These are phyloP conservation scores for Diloba caeruleocephala DNA, from an alignment of 2,888 invertebrate species.

Conservation along the genomic window DNA sequence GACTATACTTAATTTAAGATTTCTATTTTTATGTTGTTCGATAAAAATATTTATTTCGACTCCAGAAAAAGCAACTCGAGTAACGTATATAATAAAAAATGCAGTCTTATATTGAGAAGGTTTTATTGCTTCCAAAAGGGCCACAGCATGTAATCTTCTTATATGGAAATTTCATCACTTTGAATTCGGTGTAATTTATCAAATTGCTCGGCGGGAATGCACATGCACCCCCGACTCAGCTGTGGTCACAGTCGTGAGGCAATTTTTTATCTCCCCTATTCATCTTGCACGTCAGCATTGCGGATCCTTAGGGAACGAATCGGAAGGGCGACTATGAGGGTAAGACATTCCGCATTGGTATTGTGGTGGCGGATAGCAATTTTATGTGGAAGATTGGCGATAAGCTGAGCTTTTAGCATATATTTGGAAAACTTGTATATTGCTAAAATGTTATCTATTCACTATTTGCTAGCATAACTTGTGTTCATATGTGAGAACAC, in stretches of 20 bases:
- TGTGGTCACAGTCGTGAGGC: constrained; percentile 74
- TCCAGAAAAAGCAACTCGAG: constrained; percentile 26
- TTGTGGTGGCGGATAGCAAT: constrained; percentile 69
- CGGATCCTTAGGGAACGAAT: constrained; percentile 75
- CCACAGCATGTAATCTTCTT: constrained; percentile 65
- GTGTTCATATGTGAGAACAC: constrained; percentile 3
- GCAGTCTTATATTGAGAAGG: constrained; percentile 39
- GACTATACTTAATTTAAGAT: constrained; percentile 28
- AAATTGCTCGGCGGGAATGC: constrained; percentile 78
- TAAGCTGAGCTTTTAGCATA: constrained; percentile 62
- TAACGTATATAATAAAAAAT: constrained; percentile 27
- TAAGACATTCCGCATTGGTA: constrained; percentile 60
- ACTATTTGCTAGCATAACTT: constrained; percentile 1
- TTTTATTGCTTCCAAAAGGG: constrained; percentile 55
- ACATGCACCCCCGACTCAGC: constrained; percentile 82
- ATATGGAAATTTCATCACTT: constrained; percentile 76
- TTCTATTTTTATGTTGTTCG: constrained; percentile 26
- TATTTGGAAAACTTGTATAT: constrained; percentile 55
- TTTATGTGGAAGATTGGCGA: constrained; percentile 68
- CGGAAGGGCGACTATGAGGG: constrained; percentile 65
- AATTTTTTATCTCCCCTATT: constrained; percentile 81
- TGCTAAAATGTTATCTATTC: constrained; percentile 21
- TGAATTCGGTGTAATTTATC: constrained; percentile 84
- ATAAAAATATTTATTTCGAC: constrained; percentile 24
- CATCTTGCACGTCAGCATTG: constrained; percentile 70